A percentile compares a stretch with the other conserved stretches of the same genome.
phyloP scores from a whole-genome alignment of 2,797 vertebrate genomes.

The Lithobates sylvaticus region DNA sequence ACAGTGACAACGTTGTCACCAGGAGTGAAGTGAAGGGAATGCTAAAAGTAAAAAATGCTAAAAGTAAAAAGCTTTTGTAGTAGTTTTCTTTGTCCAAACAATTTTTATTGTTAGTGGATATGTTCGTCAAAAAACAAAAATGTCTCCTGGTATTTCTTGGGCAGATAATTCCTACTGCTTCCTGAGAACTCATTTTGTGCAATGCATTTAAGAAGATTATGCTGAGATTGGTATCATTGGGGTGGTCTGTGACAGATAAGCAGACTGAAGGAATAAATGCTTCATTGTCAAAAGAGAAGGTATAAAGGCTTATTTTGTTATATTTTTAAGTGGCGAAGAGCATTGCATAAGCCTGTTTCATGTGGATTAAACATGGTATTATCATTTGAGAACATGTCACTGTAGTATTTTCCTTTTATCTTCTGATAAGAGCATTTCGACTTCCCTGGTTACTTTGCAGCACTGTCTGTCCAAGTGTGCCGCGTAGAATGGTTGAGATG shows the following conservation, averaged over 20 bases:
- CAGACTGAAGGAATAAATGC: slow-evolving; percentile 19
- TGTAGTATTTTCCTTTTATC: slow-evolving; percentile 18
- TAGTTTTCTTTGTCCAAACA: background rate
- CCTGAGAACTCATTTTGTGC: slow-evolving; percentile 17
- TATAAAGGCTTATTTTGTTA: background rate
- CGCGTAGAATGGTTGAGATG: background rate
- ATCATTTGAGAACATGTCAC: slow-evolving; percentile 15
- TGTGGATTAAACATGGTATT: slow-evolving; percentile 43
- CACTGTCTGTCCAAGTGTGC: background rate
- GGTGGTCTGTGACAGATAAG: slow-evolving; percentile 52
- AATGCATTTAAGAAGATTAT: slow-evolving; percentile 50
- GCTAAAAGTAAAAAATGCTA: too few species aligned
- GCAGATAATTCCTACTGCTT: slow-evolving; percentile 8
- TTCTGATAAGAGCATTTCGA: slow-evolving; percentile 25
- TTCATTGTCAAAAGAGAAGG: slow-evolving; percentile 32
- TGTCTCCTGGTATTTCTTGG: background rate
- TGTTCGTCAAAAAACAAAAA: too few species aligned
- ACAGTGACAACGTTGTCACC: too few species aligned
- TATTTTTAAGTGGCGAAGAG: slow-evolving; percentile 14
- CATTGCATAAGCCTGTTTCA: slow-evolving; percentile 23
- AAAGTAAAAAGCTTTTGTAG: too few species aligned
- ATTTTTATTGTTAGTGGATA: too few species aligned
- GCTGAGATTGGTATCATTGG: slow-evolving; percentile 37
- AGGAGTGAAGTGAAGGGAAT: too few species aligned
- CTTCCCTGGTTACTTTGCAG: background rate